Conservation (phyloP, 2,888 invertebrate genomes). For the Coelopa pilipes region DNA sequence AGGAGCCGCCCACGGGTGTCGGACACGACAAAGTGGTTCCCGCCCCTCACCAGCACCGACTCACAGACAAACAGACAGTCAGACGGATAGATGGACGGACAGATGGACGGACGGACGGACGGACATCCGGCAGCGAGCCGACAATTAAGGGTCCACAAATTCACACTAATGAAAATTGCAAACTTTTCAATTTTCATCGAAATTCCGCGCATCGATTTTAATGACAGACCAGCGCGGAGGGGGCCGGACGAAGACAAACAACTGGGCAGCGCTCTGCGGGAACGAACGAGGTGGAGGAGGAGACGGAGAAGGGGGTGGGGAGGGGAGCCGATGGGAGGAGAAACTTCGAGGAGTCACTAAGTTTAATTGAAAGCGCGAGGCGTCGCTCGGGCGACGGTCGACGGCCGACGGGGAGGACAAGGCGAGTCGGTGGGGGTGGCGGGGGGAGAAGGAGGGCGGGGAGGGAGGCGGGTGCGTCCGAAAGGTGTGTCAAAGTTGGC, state of each 20-base stretch:
- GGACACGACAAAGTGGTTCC: too few species aligned
- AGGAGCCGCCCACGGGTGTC: too few species aligned
- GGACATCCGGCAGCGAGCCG: background rate
- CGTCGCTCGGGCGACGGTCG: too few species aligned
- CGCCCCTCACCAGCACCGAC: too few species aligned
- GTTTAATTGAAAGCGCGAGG: constrained; percentile 4
- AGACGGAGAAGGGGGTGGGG: background rate
- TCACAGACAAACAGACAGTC: background rate
- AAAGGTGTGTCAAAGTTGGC: background rate
- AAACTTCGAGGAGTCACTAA: constrained; percentile 1
- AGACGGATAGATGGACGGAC: too few species aligned
- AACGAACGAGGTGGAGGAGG: too few species aligned
- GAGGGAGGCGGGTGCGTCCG: background rate
- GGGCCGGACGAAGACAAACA: too few species aligned
- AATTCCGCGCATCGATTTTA: background rate
- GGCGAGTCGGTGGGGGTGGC: too few species aligned
- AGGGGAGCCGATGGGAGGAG: background rate
- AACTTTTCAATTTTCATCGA: constrained; percentile 10
- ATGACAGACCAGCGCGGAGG: background rate
- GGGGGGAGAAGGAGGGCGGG: too few species aligned
- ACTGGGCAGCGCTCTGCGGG: too few species aligned
- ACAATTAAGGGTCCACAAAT: constrained; percentile 9
- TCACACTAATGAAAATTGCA: constrained; percentile 12
- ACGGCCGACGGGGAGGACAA: too few species aligned
- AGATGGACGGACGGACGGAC: too few species aligned